Conservation (phyloP, 2,113 vertebrate genomes). For the Pachycephala philippinensis region DNA sequence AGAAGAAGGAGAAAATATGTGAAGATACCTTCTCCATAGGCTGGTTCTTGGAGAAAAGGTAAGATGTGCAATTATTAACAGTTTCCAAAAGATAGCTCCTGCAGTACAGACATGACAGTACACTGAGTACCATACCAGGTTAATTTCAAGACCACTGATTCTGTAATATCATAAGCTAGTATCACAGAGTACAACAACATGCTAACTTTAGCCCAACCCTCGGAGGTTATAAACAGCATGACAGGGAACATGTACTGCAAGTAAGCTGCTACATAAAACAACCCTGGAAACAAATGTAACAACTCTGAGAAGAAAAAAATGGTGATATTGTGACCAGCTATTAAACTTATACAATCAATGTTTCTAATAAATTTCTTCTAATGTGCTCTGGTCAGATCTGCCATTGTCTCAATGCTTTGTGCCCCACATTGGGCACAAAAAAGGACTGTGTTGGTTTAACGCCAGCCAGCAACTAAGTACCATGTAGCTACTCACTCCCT, state of each 20-base stretch:
- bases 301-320: background rate
- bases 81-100: background rate
- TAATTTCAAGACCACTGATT: background rate
- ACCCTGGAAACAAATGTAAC: background rate
- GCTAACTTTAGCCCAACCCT: background rate
- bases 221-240: background rate
- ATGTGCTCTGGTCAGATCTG: background rate
- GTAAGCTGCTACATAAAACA: background rate
- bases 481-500: background rate
- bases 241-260: background rate
- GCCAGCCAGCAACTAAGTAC: background rate
- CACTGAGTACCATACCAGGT: background rate
- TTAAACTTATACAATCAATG: background rate
- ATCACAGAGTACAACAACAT: background rate
- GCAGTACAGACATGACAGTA: background rate
- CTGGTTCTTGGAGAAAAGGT: background rate
- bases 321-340: background rate
- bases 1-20: background rate
- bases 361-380: background rate
- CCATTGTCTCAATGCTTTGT: background rate
- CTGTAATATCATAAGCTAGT: background rate
- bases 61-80: background rate
- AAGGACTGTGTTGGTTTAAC: background rate
- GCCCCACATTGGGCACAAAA: background rate
- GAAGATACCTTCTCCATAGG: background rate